Base-by-base conservation (phyloP, 2,888 invertebrate species). In the Pandemis corylana region DNA sequence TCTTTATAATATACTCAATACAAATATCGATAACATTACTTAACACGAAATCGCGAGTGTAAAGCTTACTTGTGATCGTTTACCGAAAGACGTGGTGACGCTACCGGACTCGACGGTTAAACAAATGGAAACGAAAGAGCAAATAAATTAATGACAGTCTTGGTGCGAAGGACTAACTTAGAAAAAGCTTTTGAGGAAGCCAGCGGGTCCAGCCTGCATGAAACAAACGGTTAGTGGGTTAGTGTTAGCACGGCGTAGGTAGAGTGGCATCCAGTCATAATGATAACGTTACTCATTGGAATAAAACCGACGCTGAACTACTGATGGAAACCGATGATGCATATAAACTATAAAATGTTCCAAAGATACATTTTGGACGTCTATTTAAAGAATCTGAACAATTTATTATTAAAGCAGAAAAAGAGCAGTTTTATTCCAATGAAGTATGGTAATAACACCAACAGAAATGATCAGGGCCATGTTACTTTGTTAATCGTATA, bases 171-270 rank as follows among this genome's bases (percentile, higher is more conserved):
- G 88, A 89, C 85, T 91, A 92, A 92, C 90, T 97, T 98, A 98
- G 96, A 98, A 98, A 96, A 98, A 97, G 96, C 98, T 98, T 96
- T 98, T 98, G 94, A 98, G 96, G 96, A 98, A 98, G 95, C 97
- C 97, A 95, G 98, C 97, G 92, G 98, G 97, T 94, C 98, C 98
- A 95, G 98, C 97, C 98, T 98, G 89, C 84, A 77, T 87, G 90
- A 82, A 90, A 91, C 85, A 91, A 85, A 91, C 87, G 81, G 76
- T 78, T 79, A 80, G 72, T 77, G 49, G 71, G 77, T 82, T 80
- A 82, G 76, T 80, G 49, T 61, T 56, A 65, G 64, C 67, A 70
- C 49, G 28, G 28, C 28, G 7, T 3, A 15, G 7, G 53, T 53
- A 53, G 80, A 85, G 85, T 84, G 81, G 84, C 59, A 59, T 28